Conservation (phyloP, 2,113 vertebrate species). For the Lathamus discolor region DNA sequence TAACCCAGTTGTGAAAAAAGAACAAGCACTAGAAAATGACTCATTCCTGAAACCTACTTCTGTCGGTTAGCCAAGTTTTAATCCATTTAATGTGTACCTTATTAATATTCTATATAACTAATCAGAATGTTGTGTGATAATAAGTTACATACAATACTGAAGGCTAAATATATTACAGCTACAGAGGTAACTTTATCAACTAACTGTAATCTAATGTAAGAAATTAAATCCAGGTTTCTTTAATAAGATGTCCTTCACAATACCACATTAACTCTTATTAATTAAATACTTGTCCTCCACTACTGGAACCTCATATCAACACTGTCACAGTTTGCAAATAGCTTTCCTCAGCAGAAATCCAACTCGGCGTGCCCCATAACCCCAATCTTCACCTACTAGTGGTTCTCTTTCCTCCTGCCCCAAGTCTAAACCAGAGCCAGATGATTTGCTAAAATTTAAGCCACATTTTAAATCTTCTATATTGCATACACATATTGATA, state of each 20-base stretch:
- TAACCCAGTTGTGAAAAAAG: not conserved
- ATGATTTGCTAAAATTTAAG: not conserved
- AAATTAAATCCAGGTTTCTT: constrained; percentile 16
- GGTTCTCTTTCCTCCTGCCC: not conserved
- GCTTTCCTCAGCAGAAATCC: not conserved
- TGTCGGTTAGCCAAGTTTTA: not conserved
- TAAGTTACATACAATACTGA: not conserved
- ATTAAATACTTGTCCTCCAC: not conserved
- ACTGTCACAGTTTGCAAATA: not conserved
- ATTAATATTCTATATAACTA: constrained; percentile 21
- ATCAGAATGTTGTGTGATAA: not conserved
- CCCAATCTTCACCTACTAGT: not conserved
- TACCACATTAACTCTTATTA: not conserved
- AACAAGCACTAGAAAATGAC: not conserved
- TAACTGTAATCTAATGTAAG: constrained; percentile 7
- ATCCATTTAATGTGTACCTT: not conserved
- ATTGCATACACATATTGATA: not conserved
- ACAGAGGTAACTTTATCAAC: not conserved
- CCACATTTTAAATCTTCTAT: not conserved
- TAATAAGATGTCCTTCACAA: constrained; percentile 17
- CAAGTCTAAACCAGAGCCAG: not conserved
- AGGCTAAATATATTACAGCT: constrained; percentile 8
- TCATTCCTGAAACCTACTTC: not conserved
- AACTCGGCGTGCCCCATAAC: not conserved
- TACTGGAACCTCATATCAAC: not conserved